A percentile compares a stretch with the other conserved stretches of the same genome.
Conservation (phyloP, 2,113 vertebrate species). For the Apus apus region DNA sequence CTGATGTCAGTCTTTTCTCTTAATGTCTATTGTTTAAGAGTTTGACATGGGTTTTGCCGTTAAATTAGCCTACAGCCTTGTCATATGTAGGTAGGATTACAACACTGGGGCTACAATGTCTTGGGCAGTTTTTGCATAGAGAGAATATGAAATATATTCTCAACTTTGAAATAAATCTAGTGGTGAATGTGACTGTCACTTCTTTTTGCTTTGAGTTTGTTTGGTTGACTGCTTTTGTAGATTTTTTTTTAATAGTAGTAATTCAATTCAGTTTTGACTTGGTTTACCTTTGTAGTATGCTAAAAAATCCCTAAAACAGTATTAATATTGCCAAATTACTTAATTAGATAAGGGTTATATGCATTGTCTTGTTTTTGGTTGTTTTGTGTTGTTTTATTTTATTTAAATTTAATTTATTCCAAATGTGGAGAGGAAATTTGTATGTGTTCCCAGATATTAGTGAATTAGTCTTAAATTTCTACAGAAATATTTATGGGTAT, state of each 20-base stretch:
- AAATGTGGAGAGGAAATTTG: background rate
- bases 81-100: background rate
- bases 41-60: background rate
- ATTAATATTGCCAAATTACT: background rate
- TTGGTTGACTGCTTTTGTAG: background rate
- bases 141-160: background rate
- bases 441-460: background rate
- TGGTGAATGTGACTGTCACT: background rate
- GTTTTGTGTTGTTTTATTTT: background rate
- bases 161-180: background rate
- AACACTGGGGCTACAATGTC: background rate
- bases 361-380: fast-evolving
- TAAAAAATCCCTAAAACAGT: background rate
- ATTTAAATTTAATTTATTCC: background rate
- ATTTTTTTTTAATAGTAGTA: background rate
- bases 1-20: background rate
- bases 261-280: background rate
- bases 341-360: background rate
- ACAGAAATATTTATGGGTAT: background rate
- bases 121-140: background rate
- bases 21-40: background rate
- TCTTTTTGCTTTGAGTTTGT: background rate
- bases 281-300: background rate
- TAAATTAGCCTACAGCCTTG: background rate
- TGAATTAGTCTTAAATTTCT: background rate